Evolutionary conservation across 2,797 vertebrate genomes (phyloP).

Genomic region (Sparus aurata): DNA sequence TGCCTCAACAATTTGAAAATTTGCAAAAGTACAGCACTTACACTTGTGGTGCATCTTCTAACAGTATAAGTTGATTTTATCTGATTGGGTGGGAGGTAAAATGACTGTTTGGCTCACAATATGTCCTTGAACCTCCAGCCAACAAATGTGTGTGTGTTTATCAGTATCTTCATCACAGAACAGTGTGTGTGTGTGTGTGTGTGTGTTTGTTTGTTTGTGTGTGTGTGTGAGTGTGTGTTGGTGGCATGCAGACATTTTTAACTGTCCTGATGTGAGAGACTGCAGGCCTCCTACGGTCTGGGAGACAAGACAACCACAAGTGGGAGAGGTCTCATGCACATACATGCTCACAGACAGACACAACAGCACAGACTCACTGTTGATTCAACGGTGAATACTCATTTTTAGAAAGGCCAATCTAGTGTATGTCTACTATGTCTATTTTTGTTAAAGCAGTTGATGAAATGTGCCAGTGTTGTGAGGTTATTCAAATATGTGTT

Average conservation of each 20-base stretch:
- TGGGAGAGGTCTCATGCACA: slow-evolving; percentile 54
- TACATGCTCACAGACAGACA: slow-evolving; percentile 26
- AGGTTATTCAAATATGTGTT: not conserved
- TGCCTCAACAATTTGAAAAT: not conserved
- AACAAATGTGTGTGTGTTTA: slow-evolving; percentile 21
- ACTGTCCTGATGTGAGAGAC: slow-evolving; percentile 69
- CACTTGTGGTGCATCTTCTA: slow-evolving; percentile 13
- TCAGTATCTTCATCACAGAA: slow-evolving; percentile 42
- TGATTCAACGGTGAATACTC: slow-evolving; percentile 30
- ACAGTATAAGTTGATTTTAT: slow-evolving; percentile 26
- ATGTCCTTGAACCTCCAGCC: slow-evolving; percentile 4
- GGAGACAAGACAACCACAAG: slow-evolving; percentile 70
- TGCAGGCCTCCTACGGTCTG: slow-evolving; percentile 82
- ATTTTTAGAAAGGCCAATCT: not conserved
- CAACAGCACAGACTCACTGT: slow-evolving; percentile 4
- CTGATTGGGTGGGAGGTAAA: slow-evolving; percentile 39
- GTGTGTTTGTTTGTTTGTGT: too few relatives aligned
- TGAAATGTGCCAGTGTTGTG: not conserved
- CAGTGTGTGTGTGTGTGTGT: not conserved
- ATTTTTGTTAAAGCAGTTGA: not conserved
- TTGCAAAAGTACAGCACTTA: not conserved
- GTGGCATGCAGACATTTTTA: slow-evolving; percentile 54
- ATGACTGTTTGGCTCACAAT: slow-evolving; percentile 15
- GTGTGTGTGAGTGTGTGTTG: slow-evolving; percentile 24
- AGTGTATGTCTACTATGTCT: not conserved